Percentiles rank a stretch among this genome's conserved stretches.
phyloP scores from a whole-genome alignment of 1,140 invertebrate genomes.

The Achroia grisella region DNA sequence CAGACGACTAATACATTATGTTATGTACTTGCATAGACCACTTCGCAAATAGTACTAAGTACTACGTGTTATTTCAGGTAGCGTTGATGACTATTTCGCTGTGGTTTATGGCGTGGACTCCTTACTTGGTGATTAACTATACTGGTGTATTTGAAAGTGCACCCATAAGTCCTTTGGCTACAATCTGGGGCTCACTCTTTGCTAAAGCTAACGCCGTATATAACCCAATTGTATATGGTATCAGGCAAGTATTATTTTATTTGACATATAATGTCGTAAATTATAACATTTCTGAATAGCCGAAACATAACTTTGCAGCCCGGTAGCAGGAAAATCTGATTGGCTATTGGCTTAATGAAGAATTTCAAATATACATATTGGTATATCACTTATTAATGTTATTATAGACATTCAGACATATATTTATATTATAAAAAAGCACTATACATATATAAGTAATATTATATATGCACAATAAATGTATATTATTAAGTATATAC shows the following conservation, averaged over 20 bases:
- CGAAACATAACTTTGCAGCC: too few species aligned
- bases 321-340: too few species aligned
- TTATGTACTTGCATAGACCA: background rate
- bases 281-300: too few species aligned
- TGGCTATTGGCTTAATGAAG: too few species aligned
- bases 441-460: too few species aligned
- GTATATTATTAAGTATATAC: too few species aligned
- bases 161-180: slow-evolving; percentile 78
- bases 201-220: slow-evolving; percentile 80
- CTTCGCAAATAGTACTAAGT: background rate
- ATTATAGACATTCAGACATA: too few species aligned
- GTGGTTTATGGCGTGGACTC: slow-evolving; percentile 86
- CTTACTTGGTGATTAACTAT: slow-evolving; percentile 82
- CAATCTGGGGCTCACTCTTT: slow-evolving; percentile 81
- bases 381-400: too few species aligned
- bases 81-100: slow-evolving; percentile 83
- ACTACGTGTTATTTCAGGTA: slow-evolving; percentile 67
- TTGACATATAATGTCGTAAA: too few species aligned
- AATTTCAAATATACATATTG: too few species aligned
- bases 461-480: too few species aligned
- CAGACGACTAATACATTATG: background rate
- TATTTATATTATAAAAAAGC: too few species aligned
- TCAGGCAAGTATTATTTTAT: slow-evolving; percentile 54
- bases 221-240: slow-evolving; percentile 81
- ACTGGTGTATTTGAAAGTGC: slow-evolving; percentile 78